Percentiles rank a stretch among this genome's conserved stretches.
Evolutionary conservation across 1,140 invertebrate species (phyloP).

Genomic region (Penaeus japonicus): DNA sequence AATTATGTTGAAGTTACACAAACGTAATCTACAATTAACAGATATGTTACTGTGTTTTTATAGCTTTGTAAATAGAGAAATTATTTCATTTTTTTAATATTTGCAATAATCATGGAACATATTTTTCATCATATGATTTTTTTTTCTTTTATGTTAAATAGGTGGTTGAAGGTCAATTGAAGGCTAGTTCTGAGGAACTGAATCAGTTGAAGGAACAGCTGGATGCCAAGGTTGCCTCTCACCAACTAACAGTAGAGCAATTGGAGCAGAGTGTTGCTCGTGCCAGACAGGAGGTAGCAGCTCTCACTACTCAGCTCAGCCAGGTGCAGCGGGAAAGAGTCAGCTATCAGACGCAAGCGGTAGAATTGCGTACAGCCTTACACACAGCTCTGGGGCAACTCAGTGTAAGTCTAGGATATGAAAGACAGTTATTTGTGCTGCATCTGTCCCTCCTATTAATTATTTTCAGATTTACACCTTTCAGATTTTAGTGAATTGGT

Average conservation of each 20-base stretch:
- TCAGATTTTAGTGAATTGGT: neutral
- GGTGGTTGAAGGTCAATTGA: slow-evolving; percentile 31
- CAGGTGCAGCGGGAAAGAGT: slow-evolving; percentile 38
- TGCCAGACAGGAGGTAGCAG: slow-evolving; percentile 18
- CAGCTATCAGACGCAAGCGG: slow-evolving; percentile 38
- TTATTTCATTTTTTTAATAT: neutral
- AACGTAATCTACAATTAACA: neutral
- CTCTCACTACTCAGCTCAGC: slow-evolving; percentile 11
- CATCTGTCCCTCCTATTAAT: neutral
- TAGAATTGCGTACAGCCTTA: slow-evolving; percentile 22
- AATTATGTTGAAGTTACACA: neutral
- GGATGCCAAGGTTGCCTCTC: neutral
- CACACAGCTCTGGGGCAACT: slow-evolving; percentile 33
- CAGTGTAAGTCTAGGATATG: slow-evolving; percentile 27
- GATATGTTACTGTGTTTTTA: too few relatives aligned
- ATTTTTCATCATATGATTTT: neutral
- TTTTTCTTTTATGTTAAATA: neutral
- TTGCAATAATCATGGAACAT: too few relatives aligned
- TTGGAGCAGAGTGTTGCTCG: slow-evolving; percentile 20
- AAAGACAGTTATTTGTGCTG: neutral
- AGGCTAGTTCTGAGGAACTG: slow-evolving; percentile 16
- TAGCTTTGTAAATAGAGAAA: too few relatives aligned
- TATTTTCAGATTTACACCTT: neutral
- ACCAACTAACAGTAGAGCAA: neutral
- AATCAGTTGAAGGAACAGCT: neutral